Base-by-base conservation (phyloP, 2,113 vertebrate genomes). In the Papio anubis region DNA sequence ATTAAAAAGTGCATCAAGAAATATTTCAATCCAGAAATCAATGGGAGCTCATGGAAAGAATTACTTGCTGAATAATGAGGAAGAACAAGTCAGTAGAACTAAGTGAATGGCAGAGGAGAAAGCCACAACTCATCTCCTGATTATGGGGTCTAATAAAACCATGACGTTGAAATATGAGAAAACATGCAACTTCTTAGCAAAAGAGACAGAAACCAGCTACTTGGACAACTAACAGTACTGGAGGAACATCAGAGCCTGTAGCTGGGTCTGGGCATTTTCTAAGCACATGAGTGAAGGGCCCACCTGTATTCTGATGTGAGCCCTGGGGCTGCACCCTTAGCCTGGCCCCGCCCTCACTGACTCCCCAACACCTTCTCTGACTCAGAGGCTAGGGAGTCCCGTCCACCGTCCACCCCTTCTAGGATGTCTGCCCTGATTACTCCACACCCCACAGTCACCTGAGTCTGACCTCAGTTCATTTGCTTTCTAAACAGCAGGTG, bases 21-120 rank as follows among this genome's bases (percentile, higher is more conserved):
- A 18, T 64, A 40, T 72, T 93, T 84, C 97, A 32, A 40, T 61
- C 66, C 61, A 17, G 96, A 92, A 95, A 96, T 97, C 95, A 23
- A 89, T 72, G 73, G 93, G 48, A 4, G 35, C 88, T 70, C 66
- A 0, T 86, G 93, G 38, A 64, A 84, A 48, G 89, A 94, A 93
- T 92, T 57, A 55, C 88, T 48, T 57, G 52, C 86, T 83, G 61
- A 95, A 45, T 89, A 93, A 84, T 5, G 92, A 91, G 73, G 59
- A 78, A 52, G 43, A 61, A 78, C 10, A 84, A 66, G 89, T 97
- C 92, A 10, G 96, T 59, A 48, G 82, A 57, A 52, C 78, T 18
- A 21, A 40, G 81, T 32, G 50, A 73, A 40, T 4, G 6, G 61
- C 8, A 10, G 66, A 93, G 68, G 50, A 3, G 45, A 70, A 76